A percentile compares a stretch with the other conserved stretches of the same genome.
phyloP scores from a whole-genome alignment of 2,797 vertebrate genomes.

The Spinus pinus region DNA sequence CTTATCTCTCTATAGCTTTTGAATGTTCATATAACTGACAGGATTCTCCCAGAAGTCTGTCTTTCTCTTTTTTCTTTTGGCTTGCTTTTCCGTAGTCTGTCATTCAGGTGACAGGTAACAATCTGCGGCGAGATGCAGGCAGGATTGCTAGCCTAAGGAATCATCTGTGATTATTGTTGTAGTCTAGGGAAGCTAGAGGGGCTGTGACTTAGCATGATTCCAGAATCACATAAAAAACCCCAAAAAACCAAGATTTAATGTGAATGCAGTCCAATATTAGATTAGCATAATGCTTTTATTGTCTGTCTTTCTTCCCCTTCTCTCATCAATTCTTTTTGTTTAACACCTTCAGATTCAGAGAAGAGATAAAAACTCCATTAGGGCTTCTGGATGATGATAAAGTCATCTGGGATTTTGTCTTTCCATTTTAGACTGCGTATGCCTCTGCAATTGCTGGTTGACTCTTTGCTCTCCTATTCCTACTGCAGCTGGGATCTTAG shows the following conservation, averaged over 20 bases:
- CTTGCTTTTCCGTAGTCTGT: not conserved
- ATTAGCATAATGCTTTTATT: not conserved
- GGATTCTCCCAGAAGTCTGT: not conserved
- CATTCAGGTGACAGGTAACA: constrained; percentile 5
- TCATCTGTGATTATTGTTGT: not conserved
- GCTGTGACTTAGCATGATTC: not conserved
- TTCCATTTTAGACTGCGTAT: not conserved
- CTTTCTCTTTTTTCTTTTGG: not conserved
- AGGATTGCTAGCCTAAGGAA: not conserved
- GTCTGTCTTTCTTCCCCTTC: not conserved
- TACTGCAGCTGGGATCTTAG: not conserved
- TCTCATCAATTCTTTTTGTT: not conserved
- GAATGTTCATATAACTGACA: not conserved
- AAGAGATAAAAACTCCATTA: not conserved
- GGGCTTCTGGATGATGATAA: not conserved
- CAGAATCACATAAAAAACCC: not conserved
- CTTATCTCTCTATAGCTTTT: not conserved
- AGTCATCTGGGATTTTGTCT: not conserved
- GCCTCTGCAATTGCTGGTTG: not conserved
- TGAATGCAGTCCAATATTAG: not conserved
- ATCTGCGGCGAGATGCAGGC: not conserved
- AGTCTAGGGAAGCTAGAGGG: not conserved
- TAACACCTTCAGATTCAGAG: not conserved
- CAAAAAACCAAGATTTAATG: not conserved
- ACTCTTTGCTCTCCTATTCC: not conserved